Evolutionary conservation across 2,888 invertebrate species (phyloP).

Genomic region (Tuta absoluta): DNA sequence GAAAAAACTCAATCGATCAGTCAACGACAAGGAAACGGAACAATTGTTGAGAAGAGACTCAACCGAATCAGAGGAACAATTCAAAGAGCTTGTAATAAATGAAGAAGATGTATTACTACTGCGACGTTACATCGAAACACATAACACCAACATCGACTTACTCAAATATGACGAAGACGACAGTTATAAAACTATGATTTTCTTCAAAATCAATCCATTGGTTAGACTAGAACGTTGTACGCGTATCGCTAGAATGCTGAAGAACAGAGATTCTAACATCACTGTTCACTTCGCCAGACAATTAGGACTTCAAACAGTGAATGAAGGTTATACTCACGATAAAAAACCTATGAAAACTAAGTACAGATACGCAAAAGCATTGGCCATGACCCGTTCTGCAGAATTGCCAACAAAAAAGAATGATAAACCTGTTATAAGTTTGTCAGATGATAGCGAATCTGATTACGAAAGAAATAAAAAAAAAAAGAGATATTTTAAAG

Average conservation of each 20-base stretch:
- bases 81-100: neutral
- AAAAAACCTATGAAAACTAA: neutral
- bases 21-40: neutral
- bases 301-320: neutral
- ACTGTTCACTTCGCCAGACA: conserved; percentile 5
- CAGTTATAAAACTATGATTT: neutral
- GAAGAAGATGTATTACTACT: neutral
- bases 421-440: neutral
- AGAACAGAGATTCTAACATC: neutral
- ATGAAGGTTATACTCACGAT: neutral
- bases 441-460: neutral
- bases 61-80: neutral
- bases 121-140: neutral
- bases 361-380: neutral
- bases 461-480: neutral
- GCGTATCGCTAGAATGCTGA: conserved; percentile 1
- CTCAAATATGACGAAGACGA: neutral
- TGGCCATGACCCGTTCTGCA: neutral
- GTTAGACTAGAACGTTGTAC: neutral
- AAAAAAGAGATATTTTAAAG: neutral
- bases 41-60: neutral
- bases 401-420: neutral
- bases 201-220: neutral
- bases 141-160: neutral
- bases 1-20: neutral